These are phyloP conservation scores for Porites evermanni DNA, from an alignment of 92 coral and sea anemone species.

Conservation along the genomic window DNA sequence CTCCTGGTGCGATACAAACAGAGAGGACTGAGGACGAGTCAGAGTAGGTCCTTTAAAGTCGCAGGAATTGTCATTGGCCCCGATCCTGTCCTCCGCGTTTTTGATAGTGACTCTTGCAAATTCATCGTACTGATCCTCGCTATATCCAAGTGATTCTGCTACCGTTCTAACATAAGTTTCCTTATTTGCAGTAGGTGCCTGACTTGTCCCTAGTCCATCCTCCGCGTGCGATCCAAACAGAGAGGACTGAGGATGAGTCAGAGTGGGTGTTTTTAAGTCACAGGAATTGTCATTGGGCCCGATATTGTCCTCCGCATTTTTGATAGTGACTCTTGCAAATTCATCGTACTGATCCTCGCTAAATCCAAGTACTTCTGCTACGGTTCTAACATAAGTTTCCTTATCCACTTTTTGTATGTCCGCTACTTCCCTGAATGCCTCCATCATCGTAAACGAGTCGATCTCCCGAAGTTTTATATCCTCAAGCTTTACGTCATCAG, in stretches of 20 bases:
- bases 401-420: constrained; percentile 21
- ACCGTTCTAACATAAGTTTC: constrained; percentile 40
- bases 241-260: no score
- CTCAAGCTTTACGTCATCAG: constrained; percentile 35
- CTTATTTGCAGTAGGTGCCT: not conserved
- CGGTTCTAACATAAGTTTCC: constrained; percentile 35
- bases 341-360: constrained; percentile 63
- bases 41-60: not conserved
- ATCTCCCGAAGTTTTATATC: constrained; percentile 23
- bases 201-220: no score
- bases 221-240: no score
- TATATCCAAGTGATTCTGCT: constrained; percentile 51
- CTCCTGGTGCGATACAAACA: no score
- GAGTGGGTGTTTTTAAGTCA: not conserved
- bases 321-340: constrained; percentile 54
- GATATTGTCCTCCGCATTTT: no score
- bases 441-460: constrained; percentile 4
- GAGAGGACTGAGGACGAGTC: no score
- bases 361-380: constrained; percentile 55
- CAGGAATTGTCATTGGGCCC: not conserved
- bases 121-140: constrained; percentile 62
- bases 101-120: constrained; percentile 56
- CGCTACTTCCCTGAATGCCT: constrained; percentile 19
- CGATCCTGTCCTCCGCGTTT: no score
- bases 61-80: no score